phyloP scores from a whole-genome alignment of 2,888 invertebrate species.

The Ariolimax columbianus region DNA sequence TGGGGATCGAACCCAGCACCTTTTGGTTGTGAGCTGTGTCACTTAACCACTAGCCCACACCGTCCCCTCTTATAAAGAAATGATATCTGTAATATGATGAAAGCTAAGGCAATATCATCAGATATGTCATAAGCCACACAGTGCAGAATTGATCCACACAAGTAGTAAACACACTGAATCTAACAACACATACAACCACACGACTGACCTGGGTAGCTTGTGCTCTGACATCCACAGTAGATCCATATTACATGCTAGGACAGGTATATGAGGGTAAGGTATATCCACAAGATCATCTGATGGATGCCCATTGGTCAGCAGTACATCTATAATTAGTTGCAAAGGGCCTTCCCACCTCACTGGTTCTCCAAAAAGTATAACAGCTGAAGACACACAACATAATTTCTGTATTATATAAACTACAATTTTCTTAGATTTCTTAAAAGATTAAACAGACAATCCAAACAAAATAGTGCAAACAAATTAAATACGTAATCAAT shows the following conservation, averaged over 20 bases:
- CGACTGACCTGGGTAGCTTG: conserved; percentile 82
- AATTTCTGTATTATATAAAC: too few species aligned
- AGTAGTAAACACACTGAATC: background rate
- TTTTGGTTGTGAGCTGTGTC: too few species aligned
- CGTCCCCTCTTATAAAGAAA: too few species aligned
- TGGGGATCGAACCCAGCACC: too few species aligned
- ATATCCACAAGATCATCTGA: conserved; percentile 73
- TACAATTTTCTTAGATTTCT: too few species aligned
- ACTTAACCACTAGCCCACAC: too few species aligned
- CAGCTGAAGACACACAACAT: conserved; percentile 76
- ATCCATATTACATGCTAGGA: conserved; percentile 85
- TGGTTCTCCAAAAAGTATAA: conserved; percentile 85
- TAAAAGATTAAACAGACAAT: too few species aligned
- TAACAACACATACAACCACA: background rate
- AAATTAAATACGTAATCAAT: too few species aligned
- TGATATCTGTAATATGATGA: too few species aligned
- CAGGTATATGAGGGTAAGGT: conserved; percentile 83
- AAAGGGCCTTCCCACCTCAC: conserved; percentile 84
- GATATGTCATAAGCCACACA: too few species aligned
- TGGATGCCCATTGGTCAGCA: conserved; percentile 83
- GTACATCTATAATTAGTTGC: conserved; percentile 83
- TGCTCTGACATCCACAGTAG: conserved; percentile 85
- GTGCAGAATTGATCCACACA: background rate
- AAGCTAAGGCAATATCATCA: too few species aligned
- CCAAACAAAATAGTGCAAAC: too few species aligned